Base-by-base conservation (phyloP, 2,888 invertebrate genomes). In the Trisateles emortualis region DNA sequence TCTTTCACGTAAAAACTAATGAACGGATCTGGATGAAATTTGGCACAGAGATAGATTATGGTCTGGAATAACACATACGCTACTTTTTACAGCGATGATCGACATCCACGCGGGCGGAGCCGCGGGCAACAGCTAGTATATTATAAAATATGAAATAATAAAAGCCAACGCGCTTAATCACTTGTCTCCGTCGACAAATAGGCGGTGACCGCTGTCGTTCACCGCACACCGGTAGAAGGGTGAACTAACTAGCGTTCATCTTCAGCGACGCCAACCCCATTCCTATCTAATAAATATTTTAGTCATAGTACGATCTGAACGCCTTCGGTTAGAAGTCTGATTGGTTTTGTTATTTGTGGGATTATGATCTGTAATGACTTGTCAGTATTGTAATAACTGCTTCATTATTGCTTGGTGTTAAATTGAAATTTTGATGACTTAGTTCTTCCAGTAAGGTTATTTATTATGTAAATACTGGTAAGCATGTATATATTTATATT, bases 161-260 rank as follows among this genome's bases (percentile, higher is more conserved):
- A 52, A 41, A 45, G 46, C 29, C 29, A 41, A 40, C 14, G 13
- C 41, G 24, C 22, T 24, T 52, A 30, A 22, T 47, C 52, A 36
- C 47, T 38, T 47, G 52, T 52, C 53, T 32, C 26, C 17, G 0
- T 29, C 48, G 53, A 48, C 47, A 38, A 39, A 53, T 53, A 43
- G 47, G 32, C 16, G 39, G 32, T 48, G 39, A 53, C 43, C 24
- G 43, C 26, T 16, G 24, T 11, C 29, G 30, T 61, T 62, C 61
- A 54, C 35, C 42, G 41, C 61, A 65, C 61, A 54, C 35, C 42
- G 41, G 41, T 8, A 38, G 50, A 24, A 42, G 47, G 33, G 30
- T 2, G 48, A 65, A 68, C 61, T 61, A 61, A 64, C 57, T 52
- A 44, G 36, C 26, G 19, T 19, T 36, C 40, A 44, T 59, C 48